Evolutionary conservation across 2,113 vertebrate species (phyloP).

Genomic region (Agapornis roseicollis): DNA sequence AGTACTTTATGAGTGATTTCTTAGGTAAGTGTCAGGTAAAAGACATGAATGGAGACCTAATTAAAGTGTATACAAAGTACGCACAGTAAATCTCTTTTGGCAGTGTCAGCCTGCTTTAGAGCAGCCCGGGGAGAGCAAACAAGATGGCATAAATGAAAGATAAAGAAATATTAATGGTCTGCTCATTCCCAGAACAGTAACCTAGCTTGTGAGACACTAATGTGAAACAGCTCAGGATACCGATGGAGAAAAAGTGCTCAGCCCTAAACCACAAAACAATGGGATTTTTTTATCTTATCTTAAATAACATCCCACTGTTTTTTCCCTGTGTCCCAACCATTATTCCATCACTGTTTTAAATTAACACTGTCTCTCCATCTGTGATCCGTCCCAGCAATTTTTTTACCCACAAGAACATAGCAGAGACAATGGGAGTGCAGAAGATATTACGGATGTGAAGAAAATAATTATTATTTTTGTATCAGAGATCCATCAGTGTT

Average conservation of each 20-base stretch:
- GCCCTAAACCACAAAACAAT: neutral
- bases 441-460: neutral
- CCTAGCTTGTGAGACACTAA: neutral
- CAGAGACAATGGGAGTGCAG: neutral
- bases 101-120: conserved; percentile 42
- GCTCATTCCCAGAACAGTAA: neutral
- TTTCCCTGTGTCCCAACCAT: neutral
- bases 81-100: conserved; percentile 44
- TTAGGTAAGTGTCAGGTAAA: conserved; percentile 52
- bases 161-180: conserved; percentile 29
- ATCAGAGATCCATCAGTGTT: neutral
- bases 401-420: neutral
- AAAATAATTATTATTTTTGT: neutral
- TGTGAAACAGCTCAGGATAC: neutral
- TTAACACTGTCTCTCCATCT: neutral
- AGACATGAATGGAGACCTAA: conserved; percentile 61
- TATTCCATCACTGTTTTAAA: neutral
- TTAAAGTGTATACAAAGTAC: conserved; percentile 55
- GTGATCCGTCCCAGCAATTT: neutral
- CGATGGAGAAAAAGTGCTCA: neutral
- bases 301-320: neutral
- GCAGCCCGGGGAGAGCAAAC: conserved; percentile 39
- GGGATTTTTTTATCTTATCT: neutral
- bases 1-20: conserved; percentile 66
- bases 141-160: conserved; percentile 47